Conservation (phyloP, 1,140 invertebrate species). For the Lineus longissimus region DNA sequence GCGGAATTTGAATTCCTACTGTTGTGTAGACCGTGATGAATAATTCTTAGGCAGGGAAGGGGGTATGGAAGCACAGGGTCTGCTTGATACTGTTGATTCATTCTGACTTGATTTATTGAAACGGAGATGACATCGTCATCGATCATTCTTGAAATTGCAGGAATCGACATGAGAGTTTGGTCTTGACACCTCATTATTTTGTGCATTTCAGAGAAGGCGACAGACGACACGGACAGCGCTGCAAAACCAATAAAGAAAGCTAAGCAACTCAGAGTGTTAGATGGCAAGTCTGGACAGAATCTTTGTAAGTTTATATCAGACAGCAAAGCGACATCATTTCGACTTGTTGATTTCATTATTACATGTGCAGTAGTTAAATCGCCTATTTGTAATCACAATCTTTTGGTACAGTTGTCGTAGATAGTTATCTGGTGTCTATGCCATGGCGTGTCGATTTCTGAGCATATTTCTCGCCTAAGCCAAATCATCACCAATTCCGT, state of each 20-base stretch:
- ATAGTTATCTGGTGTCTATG: background rate
- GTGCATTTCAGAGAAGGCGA: slow-evolving; percentile 63
- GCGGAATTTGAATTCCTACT: too few species aligned
- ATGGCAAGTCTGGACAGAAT: slow-evolving; percentile 90
- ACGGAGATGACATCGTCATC: too few species aligned
- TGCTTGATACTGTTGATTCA: too few species aligned
- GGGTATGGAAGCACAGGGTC: too few species aligned
- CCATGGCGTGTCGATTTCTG: background rate
- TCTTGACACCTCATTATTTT: too few species aligned
- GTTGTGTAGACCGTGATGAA: too few species aligned
- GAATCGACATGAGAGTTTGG: too few species aligned
- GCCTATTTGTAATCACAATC: background rate
- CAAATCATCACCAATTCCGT: background rate
- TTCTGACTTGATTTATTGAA: too few species aligned
- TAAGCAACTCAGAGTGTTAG: slow-evolving; percentile 86
- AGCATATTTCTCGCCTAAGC: too few species aligned
- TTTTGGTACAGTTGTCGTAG: background rate
- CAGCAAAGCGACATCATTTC: background rate
- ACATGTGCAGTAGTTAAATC: background rate
- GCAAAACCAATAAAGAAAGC: slow-evolving; percentile 71
- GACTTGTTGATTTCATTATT: slow-evolving; percentile 8
- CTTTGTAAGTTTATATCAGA: slow-evolving; percentile 60
- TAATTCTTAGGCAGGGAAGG: too few species aligned
- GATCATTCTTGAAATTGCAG: too few species aligned
- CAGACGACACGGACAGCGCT: slow-evolving; percentile 38